phyloP scores from a whole-genome alignment of 1,140 invertebrate genomes.

The Scaptomyza graminum region DNA sequence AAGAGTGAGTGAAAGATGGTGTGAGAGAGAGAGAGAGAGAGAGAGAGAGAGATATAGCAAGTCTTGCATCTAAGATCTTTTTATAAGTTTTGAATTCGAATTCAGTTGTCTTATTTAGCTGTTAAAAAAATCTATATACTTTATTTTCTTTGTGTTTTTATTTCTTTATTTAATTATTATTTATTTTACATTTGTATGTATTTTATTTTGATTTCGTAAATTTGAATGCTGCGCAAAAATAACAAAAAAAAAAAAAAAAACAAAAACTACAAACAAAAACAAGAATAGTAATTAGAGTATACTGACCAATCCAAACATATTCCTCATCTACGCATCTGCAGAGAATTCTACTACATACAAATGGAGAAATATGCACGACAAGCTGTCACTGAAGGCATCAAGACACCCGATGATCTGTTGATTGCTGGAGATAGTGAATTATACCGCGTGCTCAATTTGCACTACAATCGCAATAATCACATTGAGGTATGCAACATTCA shows the following conservation, averaged over 20 bases:
- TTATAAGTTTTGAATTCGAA: conserved; percentile 36
- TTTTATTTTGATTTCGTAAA: conserved; percentile 64
- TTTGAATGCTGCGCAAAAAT: conserved; percentile 70
- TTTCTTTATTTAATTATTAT: conserved; percentile 28
- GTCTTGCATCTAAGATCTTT: conserved; percentile 34
- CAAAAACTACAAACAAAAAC: conserved; percentile 26
- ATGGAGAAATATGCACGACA: conserved; percentile 99
- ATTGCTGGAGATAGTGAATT: conserved; percentile 98
- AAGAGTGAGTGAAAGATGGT: conserved; percentile 5
- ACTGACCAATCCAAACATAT: conserved; percentile 78
- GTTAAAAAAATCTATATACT: conserved; percentile 5
- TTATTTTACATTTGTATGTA: conserved; percentile 15
- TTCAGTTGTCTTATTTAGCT: conserved; percentile 53
- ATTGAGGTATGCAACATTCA: conserved; percentile 93
- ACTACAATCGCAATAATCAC: conserved; percentile 99
- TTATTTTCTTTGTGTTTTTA: conserved; percentile 25
- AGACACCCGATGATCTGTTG: conserved; percentile 95
- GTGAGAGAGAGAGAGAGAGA: conserved; percentile 9
- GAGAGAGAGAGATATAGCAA: conserved; percentile 19
- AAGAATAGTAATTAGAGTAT: conserved; percentile 57
- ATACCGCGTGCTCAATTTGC: conserved; percentile 98
- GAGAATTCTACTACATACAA: conserved; percentile 99
- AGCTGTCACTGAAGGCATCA: conserved; percentile 97
- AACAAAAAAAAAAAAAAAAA: conserved; percentile 39
- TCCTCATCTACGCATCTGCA: conserved; percentile 86